phyloP scores from a whole-genome alignment of 2,797 vertebrate species.

The Phylloscopus collybita region DNA sequence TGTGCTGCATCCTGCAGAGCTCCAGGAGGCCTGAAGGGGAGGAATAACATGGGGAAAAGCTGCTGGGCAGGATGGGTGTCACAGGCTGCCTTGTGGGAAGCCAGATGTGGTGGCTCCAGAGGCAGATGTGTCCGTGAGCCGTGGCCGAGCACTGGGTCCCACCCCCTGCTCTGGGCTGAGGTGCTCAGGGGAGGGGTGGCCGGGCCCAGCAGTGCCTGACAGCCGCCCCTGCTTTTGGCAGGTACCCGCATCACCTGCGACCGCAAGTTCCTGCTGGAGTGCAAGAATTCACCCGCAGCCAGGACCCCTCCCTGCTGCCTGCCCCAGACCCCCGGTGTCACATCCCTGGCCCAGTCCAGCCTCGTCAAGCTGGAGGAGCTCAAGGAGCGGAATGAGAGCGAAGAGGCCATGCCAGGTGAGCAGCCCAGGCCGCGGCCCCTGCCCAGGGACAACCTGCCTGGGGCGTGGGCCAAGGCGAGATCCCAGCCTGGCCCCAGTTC shows the following conservation, averaged over 20 bases:
- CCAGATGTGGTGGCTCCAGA: background rate
- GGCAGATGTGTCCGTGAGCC: rapidly evolving
- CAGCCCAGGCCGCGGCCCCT: background rate
- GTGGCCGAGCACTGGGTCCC: rapidly evolving
- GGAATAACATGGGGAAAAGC: background rate
- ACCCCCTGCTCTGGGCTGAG: background rate
- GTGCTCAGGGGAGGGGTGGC: background rate
- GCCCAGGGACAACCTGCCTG: rapidly evolving
- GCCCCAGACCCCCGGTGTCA: slow-evolving; percentile 91
- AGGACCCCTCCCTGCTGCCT: slow-evolving; percentile 89
- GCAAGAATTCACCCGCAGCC: slow-evolving; percentile 89
- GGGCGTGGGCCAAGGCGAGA: background rate
- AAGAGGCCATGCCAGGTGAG: slow-evolving; percentile 89
- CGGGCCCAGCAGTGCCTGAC: background rate
- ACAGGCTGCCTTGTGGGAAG: background rate
- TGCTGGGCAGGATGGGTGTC: background rate
- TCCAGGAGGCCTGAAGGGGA: background rate
- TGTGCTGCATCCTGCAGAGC: background rate
- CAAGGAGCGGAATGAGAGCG: slow-evolving; percentile 89
- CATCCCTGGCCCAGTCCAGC: slow-evolving; percentile 82
- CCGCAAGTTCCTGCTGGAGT: slow-evolving; percentile 92
- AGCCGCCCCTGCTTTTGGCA: slow-evolving; percentile 70
- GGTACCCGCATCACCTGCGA: slow-evolving; percentile 93
- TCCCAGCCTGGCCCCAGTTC: rapidly evolving
- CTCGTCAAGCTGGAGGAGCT: slow-evolving; percentile 88